Percentiles rank a stretch among this genome's conserved stretches.
phyloP scores from a whole-genome alignment of 2,888 invertebrate species.

The Habrosyne pyritoides region DNA sequence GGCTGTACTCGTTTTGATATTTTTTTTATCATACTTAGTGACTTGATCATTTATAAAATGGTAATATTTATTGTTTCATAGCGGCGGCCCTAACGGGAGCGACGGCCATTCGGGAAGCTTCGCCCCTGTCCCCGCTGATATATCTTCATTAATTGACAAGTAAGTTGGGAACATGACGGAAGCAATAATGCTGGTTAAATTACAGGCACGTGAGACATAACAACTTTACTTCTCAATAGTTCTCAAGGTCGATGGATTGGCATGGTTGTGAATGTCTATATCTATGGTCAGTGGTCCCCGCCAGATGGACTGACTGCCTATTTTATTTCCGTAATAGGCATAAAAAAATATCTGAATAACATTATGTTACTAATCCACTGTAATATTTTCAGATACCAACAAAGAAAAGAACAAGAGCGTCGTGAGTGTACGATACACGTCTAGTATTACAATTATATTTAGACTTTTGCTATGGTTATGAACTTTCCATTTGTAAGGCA shows the following conservation, averaged over 20 bases:
- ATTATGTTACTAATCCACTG: slow-evolving; percentile 8
- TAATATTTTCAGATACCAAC: slow-evolving; percentile 85
- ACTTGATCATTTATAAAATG: no score
- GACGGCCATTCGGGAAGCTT: slow-evolving; percentile 69
- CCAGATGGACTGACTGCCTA: no score
- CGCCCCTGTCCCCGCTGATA: slow-evolving; percentile 76
- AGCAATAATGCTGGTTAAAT: no score
- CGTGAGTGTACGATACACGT: slow-evolving; percentile 90
- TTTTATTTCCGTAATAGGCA: no score
- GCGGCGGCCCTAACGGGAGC: slow-evolving; percentile 74
- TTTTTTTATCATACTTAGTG: not conserved
- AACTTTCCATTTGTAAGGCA: not conserved
- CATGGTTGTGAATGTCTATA: no score
- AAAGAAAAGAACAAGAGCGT: slow-evolving; percentile 88
- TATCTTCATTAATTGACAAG: slow-evolving; percentile 80
- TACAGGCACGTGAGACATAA: no score
- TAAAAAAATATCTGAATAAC: not conserved
- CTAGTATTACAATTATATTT: slow-evolving; percentile 64
- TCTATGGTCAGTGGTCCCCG: no score
- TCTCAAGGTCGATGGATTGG: no score
- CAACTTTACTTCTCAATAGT: no score
- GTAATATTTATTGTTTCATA: slow-evolving; percentile 35
- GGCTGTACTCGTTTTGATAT: not conserved
- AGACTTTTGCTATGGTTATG: slow-evolving; percentile 15
- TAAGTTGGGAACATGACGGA: slow-evolving; percentile 49